phyloP scores from a whole-genome alignment of 2,113 vertebrate species.

The Argyrosomus japonicus region DNA sequence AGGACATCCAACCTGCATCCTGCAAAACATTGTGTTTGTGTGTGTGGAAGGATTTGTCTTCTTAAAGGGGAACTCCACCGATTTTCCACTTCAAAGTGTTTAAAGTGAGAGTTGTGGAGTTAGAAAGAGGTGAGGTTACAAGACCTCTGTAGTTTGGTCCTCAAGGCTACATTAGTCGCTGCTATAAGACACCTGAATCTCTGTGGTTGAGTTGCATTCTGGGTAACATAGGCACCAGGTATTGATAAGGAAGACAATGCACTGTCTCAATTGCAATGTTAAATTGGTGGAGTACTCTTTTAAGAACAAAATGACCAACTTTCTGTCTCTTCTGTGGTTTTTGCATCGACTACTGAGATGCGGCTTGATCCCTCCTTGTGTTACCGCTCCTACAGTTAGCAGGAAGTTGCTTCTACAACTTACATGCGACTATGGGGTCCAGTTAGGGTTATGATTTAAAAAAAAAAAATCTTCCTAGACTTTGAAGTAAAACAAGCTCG shows the following conservation, averaged over 20 bases:
- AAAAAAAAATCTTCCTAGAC: background rate
- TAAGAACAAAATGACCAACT: conserved; percentile 10
- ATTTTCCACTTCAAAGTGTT: background rate
- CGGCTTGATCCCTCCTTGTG: conserved; percentile 68
- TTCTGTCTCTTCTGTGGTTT: background rate
- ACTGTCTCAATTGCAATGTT: background rate
- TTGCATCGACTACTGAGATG: background rate
- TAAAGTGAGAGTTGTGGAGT: background rate
- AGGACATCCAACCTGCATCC: conserved; percentile 39
- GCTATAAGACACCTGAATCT: background rate
- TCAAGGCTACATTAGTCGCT: background rate
- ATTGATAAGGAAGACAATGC: background rate
- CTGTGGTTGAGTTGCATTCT: background rate
- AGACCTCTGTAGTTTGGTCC: too few species aligned
- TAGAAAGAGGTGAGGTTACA: too few species aligned
- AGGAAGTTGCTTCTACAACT: conserved; percentile 42
- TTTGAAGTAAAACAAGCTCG: background rate
- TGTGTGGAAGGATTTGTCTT: background rate
- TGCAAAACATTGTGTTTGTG: background rate
- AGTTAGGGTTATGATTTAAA: conserved; percentile 2
- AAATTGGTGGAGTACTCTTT: conserved; percentile 23
- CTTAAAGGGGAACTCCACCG: conserved; percentile 16
- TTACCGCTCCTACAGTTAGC: conserved; percentile 71
- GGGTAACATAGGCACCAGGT: background rate
- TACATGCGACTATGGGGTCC: conserved; percentile 26